Base-by-base conservation (phyloP, 2,888 invertebrate genomes). In the Amiota minor region DNA sequence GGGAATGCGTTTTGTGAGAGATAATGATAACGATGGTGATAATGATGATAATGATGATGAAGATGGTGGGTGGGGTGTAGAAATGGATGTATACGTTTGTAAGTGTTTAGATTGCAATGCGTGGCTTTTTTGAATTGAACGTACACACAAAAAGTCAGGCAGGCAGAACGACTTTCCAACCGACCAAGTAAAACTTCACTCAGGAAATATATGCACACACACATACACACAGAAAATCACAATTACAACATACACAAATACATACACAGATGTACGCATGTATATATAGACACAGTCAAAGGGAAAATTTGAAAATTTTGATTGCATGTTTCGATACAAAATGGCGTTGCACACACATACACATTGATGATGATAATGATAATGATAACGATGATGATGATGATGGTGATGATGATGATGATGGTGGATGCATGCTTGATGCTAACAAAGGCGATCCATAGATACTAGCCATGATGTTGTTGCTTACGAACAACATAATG, bases 261-360 rank as follows among this genome's bases (percentile, higher is more conserved):
- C 65, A 64, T 71, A 72, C 55, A 76, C 11, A 56, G 2, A 10
- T 56, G 6, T 2, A 2, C 1, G 56, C 14, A 50, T 2, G 12
- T 16, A 55, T 18, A 55, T n/a, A n/a, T n/a, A n/a, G n/a, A n/a
- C 1, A 61, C 23, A 67, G 12, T 49, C 65, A 67, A 70, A 79
- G 75, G 76, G 81, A 86, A 86, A 87, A 83, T 84, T 85, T 86
- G 86, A 86, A 88, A 85, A 87, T 87, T 87, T 87, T 87, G 87
- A 87, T 87, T 87, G 85, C 88, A 85, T 87, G 81, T 87, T 87
- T 86, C 84, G 82, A 82, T 84, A 81, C 80, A 83, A 84, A 87
- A 88, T 85, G 84, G 87, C 82, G 85, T 79, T 87, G 78, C 75
- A 75, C 59, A 59, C 59, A 10, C 59, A 9, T 2, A 14, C 11